Base-by-base conservation (phyloP, 2,797 vertebrate genomes). In the Selene dorsalis region DNA sequence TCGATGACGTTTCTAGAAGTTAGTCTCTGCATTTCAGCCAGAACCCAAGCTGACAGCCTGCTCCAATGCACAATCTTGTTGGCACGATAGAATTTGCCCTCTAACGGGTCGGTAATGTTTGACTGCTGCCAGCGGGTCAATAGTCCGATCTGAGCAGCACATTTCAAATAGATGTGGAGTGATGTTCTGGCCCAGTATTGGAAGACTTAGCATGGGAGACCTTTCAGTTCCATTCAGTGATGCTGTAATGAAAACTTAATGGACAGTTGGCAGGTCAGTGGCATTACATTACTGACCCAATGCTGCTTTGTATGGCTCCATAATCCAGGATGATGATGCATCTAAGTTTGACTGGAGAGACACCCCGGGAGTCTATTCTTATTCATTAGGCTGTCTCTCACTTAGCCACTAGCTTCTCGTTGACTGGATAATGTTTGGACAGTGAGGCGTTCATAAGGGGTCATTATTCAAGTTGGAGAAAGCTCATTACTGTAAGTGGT, bases 191-290 rank as follows among this genome's bases (percentile, higher is more conserved):
- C 60, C 52, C 77, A 58, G 57, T 78, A 79, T 86, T 87, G 89
- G 79, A 89, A 63, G 24, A 65, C 32, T 12, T 74, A 7, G n/a
- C 52, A 35, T 22, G 20, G 30, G 22, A 68, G 50, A 74, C 59
- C 72, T 71, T 85, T 88, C 67, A 57, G 16, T 69, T 83, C 70
- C 69, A 39, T 73, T 87, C 84, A 50, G 58, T 75, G 43, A 56
- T 45, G 50, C 52, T 69, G 47, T 85, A 83, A 93, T 93, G 81
- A 89, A 91, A 89, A 86, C 57, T 87, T 91, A 88, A 91, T 88
- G 82, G 84, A 83, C 73, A 72, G 65, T 88, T 75, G 77, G 77
- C 61, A 68, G 77, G 70, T 79, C 62, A 20, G 80, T 38, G 41
- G 79, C 71, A 69, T 87, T 75, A 38, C 10, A 18, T 89, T 86